Conservation (phyloP, 2,113 vertebrate genomes). For the Zosterops pallidus region DNA sequence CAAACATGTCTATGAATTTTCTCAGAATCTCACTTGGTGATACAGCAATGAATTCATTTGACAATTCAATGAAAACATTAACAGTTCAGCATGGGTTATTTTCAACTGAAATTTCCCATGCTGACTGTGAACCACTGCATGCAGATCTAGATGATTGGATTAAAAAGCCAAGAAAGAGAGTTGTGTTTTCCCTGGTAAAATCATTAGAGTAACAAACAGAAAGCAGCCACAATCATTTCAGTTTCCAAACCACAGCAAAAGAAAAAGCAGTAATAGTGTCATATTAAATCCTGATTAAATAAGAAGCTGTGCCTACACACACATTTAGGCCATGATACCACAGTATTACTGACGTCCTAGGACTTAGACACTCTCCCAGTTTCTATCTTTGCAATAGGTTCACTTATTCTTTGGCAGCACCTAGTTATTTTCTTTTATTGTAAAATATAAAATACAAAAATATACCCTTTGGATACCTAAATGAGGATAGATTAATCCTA, state of each 20-base stretch:
- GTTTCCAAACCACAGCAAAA: background rate
- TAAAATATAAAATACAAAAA: background rate
- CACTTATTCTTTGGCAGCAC: background rate
- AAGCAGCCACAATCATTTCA: background rate
- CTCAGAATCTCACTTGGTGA: background rate
- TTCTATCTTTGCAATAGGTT: background rate
- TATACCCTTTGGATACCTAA: background rate
- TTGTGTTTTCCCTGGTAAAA: background rate
- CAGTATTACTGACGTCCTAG: background rate
- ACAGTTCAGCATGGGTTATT: background rate
- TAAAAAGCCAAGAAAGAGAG: background rate
- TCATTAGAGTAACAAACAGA: background rate
- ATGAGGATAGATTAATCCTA: background rate
- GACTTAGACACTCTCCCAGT: accelerated
- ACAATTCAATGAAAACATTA: background rate
- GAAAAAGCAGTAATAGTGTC: background rate
- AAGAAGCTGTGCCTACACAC: background rate
- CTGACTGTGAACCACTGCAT: background rate
- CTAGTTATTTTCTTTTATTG: background rate
- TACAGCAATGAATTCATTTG: background rate
- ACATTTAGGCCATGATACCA: background rate
- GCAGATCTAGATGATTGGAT: background rate
- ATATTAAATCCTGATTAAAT: background rate
- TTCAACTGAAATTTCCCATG: background rate
- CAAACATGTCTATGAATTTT: background rate